Evolutionary conservation across 37 sponge, comb jelly and placozoan genomes (phyloP).

Genomic region (Ianthella basta): DNA sequence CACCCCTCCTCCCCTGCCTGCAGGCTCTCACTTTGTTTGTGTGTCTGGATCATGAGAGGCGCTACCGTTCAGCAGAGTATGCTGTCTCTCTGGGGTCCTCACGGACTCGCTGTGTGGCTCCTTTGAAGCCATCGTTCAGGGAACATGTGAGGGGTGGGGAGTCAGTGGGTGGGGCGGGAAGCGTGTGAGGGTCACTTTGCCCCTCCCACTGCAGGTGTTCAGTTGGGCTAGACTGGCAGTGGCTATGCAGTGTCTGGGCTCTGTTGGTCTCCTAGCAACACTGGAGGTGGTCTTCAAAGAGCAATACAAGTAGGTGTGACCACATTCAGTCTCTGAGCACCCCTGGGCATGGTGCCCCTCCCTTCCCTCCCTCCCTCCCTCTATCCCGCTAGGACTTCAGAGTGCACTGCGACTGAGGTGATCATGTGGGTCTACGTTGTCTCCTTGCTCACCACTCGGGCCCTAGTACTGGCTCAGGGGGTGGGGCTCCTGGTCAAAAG

Average conservation of each 20-base stretch:
- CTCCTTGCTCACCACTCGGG: too few species aligned
- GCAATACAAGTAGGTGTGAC: too few species aligned
- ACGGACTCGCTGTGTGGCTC: not conserved
- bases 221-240: constrained; percentile 20
- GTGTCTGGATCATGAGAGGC: constrained; percentile 13
- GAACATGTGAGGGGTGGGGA: constrained; percentile 5
- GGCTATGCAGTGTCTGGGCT: not conserved
- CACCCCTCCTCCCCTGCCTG: not conserved
- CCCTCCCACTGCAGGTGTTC: constrained; percentile 8
- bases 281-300: too few species aligned
- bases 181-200: not conserved
- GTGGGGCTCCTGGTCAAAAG: too few species aligned
- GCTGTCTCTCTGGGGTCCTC: constrained; percentile 7
- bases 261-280: too few species aligned
- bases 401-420: too few species aligned
- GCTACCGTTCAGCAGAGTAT: constrained; percentile 4
- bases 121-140: not conserved
- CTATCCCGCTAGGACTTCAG: too few species aligned
- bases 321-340: too few species aligned
- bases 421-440: too few species aligned
- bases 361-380: too few species aligned
- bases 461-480: too few species aligned
- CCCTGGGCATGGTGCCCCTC: too few species aligned
- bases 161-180: not conserved
- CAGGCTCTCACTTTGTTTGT: constrained; percentile 26